Evolutionary conservation across 2,888 invertebrate genomes (phyloP), one percentile per base, ranked within the genome.

Genomic region (Hetaerina titia): DNA sequence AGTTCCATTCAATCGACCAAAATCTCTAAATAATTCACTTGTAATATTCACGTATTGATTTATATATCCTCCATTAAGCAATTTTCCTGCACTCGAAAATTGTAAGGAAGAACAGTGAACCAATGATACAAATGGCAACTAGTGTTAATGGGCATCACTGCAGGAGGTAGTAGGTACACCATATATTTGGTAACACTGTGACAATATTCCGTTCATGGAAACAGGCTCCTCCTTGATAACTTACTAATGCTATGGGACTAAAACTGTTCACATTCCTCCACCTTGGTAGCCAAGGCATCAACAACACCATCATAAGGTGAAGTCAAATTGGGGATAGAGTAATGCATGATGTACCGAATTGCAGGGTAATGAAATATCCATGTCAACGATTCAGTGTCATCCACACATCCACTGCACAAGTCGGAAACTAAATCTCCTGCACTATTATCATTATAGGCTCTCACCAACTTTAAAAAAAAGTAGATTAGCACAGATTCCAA

Each of bases 81-180:
- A 11, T 81, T 81, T 81, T 31, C 25, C 15, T 11, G 11, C 60
- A 2, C 6, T 31, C 31, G 31, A 81, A 74, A 81, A 81, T 81
- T 81, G 81, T 31, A 11, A 9, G 31, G 81, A 81, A 13, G 81
- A 81, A 81, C 81, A 81, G 22, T 22, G 11, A 81, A n/a, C 25
- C 25, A 81, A 81, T 81, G 81, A 69, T 69, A 22, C 19, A 19
- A 17, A 22, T 22, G 22, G 19, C 81, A 31, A 81, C 81, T 81
- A 81, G 25, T 1, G 81, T 81, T 5, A 81, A 31, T 81, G 81
- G 81, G 81, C 81, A 31, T 25, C 25, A 31, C 13, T 81, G 19
- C 11, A 81, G 81, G 81, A 81, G 81, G 81, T 81, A 81, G 81
- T 81, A 81, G 81, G 81, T 31, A 31, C 81, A 81, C 31, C 31